A percentile compares a stretch with the other conserved stretches of the same genome.
Evolutionary conservation across 1,140 invertebrate species (phyloP).

Genomic region (Tachypleus tridentatus): DNA sequence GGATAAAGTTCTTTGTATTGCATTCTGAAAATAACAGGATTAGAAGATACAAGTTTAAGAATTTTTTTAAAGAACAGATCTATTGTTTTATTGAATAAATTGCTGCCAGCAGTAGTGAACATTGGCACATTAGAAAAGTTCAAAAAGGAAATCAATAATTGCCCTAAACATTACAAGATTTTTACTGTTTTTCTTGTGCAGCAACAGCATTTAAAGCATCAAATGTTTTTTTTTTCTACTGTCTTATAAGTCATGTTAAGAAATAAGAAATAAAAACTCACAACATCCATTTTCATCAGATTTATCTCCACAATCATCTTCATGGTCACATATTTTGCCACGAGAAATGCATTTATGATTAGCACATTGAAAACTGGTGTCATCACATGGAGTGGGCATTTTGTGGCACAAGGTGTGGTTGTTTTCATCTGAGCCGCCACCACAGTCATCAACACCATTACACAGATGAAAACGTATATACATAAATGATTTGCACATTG

Average conservation of each 20-base stretch:
- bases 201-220: too few relatives aligned
- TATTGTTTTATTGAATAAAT: too few relatives aligned
- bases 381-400: slow-evolving; percentile 69
- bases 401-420: slow-evolving; percentile 57
- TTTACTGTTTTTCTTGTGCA: too few relatives aligned
- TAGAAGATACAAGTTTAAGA: too few relatives aligned
- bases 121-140: too few relatives aligned
- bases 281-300: slow-evolving; percentile 85
- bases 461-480: slow-evolving; percentile 64
- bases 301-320: slow-evolving; percentile 65
- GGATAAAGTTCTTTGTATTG: too few relatives aligned
- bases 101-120: too few relatives aligned
- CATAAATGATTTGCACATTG: slow-evolving; percentile 87
- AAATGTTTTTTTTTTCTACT: too few relatives aligned
- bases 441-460: slow-evolving; percentile 82
- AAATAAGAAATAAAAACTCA: slow-evolving; percentile 40
- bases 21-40: too few relatives aligned
- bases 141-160: too few relatives aligned
- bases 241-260: slow-evolving; percentile 12
- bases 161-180: too few relatives aligned
- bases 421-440: slow-evolving; percentile 89
- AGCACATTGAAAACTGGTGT: slow-evolving; percentile 71
- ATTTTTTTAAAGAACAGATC: too few relatives aligned
- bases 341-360: slow-evolving; percentile 75
- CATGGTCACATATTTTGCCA: slow-evolving; percentile 65